These are phyloP conservation scores for Agriopis aurantiaria DNA, from an alignment of 2,888 invertebrate species.

Conservation along the genomic window DNA sequence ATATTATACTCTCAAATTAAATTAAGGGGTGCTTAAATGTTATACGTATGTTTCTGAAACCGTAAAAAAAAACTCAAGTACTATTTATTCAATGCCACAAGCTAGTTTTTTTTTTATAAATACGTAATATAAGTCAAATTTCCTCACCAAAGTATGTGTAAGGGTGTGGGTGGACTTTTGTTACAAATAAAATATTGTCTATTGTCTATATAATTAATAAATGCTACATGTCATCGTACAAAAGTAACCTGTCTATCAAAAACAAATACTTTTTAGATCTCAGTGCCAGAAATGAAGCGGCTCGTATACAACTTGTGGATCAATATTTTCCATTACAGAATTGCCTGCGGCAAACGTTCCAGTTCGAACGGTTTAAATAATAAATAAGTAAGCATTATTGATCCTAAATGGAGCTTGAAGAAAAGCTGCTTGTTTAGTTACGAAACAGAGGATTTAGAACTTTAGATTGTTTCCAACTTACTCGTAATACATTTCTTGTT, in stretches of 20 bases:
- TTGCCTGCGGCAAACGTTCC: slow-evolving; percentile 47
- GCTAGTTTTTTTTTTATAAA: neutral
- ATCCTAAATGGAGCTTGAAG: slow-evolving; percentile 16
- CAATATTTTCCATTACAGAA: slow-evolving; percentile 57
- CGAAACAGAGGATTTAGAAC: neutral
- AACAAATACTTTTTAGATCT: neutral
- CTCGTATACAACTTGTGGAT: slow-evolving; percentile 39
- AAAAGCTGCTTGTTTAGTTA: slow-evolving; percentile 7
- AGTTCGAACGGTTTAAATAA: slow-evolving; percentile 59
- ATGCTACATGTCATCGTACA: too few relatives aligned
- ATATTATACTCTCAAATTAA: neutral
- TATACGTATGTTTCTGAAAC: neutral
- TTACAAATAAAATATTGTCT: too few relatives aligned
- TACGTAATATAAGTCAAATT: too few relatives aligned
- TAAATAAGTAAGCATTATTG: slow-evolving; percentile 43
- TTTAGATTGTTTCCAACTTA: slow-evolving; percentile 4
- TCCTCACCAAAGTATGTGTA: too few relatives aligned
- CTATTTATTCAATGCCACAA: too few relatives aligned
- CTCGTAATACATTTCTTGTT: neutral
- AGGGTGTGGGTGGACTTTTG: too few relatives aligned
- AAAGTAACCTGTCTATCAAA: too few relatives aligned
- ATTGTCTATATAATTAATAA: too few relatives aligned
- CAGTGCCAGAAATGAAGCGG: slow-evolving; percentile 31
- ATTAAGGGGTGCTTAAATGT: neutral
- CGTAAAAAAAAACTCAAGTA: too few relatives aligned